Evolutionary conservation across 2,888 invertebrate species (phyloP).

Genomic region (Biston betularia): DNA sequence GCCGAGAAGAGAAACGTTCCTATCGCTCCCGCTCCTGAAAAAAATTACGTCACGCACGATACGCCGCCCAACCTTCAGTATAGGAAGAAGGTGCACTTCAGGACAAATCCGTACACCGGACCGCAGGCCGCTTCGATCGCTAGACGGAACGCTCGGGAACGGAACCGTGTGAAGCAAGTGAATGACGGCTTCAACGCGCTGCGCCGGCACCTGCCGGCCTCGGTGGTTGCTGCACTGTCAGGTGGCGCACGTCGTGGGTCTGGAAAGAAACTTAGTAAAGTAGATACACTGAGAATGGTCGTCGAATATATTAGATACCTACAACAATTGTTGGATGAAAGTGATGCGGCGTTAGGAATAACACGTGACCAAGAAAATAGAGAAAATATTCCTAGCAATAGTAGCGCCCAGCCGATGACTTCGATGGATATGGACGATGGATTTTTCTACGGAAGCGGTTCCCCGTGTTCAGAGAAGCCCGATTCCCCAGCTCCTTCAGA

Average conservation of each 20-base stretch:
- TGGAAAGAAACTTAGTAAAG: slow-evolving; percentile 95
- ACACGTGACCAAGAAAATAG: slow-evolving; percentile 78
- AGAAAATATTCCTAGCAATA: slow-evolving; percentile 76
- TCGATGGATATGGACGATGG: slow-evolving; percentile 81
- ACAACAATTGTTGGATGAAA: slow-evolving; percentile 91
- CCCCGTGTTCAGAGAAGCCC: slow-evolving; percentile 89
- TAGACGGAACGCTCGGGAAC: slow-evolving; percentile 96
- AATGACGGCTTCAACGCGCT: slow-evolving; percentile 97
- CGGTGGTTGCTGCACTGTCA: slow-evolving; percentile 89
- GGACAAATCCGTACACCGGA: slow-evolving; percentile 86
- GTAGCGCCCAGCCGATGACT: slow-evolving; percentile 72
- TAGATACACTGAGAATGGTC: slow-evolving; percentile 95
- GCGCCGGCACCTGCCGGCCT: slow-evolving; percentile 94
- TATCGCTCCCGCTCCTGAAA: slow-evolving; percentile 87
- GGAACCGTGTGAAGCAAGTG: slow-evolving; percentile 98
- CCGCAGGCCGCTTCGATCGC: slow-evolving; percentile 95
- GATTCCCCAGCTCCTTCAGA: slow-evolving; percentile 91
- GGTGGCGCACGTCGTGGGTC: slow-evolving; percentile 90
- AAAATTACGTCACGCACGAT: slow-evolving; percentile 83
- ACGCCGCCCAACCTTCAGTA: slow-evolving; percentile 87
- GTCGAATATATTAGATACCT: slow-evolving; percentile 96
- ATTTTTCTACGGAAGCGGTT: slow-evolving; percentile 80
- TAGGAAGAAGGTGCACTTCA: slow-evolving; percentile 91
- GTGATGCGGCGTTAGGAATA: slow-evolving; percentile 87
- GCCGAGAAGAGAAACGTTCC: slow-evolving; percentile 84